A percentile compares a stretch with the other conserved stretches of the same genome.
Evolutionary conservation across 2,113 vertebrate genomes (phyloP).

Genomic region (Channa argus): DNA sequence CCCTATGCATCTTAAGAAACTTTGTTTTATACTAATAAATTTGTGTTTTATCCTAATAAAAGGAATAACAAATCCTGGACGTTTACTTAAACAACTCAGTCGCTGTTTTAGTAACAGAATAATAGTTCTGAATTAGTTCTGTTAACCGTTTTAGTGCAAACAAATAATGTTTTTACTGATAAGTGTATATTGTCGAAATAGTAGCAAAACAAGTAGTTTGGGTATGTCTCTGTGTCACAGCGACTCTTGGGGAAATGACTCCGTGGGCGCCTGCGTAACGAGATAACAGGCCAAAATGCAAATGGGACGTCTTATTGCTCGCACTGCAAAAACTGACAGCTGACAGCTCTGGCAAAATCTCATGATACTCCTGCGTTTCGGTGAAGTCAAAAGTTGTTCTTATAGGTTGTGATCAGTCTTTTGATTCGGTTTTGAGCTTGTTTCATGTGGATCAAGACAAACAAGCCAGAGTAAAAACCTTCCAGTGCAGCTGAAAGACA

Average conservation of each 20-base stretch:
- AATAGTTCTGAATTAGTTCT: no score
- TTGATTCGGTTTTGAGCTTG: not conserved
- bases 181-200: no score
- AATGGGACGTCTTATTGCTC: constrained; percentile 17
- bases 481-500: no score
- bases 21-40: no score
- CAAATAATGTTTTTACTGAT: no score
- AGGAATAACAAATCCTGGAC: no score
- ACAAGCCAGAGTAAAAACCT: no score
- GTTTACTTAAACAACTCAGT: no score
- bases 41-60: not conserved
- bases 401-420: not conserved
- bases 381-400: not conserved
- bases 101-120: no score
- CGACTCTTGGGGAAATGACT: constrained; percentile 5
- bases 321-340: constrained; percentile 29
- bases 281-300: constrained; percentile 28
- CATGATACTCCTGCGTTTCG: not conserved
- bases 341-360: not conserved
- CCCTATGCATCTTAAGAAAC: not conserved
- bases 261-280: constrained; percentile 33
- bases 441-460: no score
- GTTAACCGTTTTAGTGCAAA: no score
- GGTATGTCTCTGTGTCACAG: not conserved
- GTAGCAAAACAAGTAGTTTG: not conserved